Evolutionary conservation across 2,888 invertebrate species (phyloP).

Genomic region (Xestia ashworthii): DNA sequence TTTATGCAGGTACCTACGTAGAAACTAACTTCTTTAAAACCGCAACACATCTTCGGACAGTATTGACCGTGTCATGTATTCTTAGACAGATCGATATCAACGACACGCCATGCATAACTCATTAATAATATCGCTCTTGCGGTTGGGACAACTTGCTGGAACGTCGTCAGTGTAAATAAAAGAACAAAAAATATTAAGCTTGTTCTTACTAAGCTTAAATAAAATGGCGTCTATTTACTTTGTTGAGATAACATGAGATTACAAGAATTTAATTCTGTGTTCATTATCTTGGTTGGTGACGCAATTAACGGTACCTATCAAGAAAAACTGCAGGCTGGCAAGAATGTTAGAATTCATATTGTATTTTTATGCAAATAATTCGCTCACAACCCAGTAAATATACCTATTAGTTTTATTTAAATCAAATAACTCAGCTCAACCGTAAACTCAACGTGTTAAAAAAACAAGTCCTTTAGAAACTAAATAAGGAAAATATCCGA

Average conservation of each 20-base stretch:
- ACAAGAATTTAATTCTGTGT: constrained; percentile 15
- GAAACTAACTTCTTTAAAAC: too few relatives aligned
- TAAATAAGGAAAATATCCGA: constrained; percentile 50
- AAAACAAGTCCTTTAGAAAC: constrained; percentile 36
- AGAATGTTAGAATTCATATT: background rate
- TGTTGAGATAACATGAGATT: constrained; percentile 20
- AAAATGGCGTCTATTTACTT: constrained; percentile 30
- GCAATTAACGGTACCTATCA: constrained; percentile 19
- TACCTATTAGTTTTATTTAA: constrained; percentile 5
- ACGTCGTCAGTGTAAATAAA: constrained; percentile 2
- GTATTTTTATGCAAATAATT: constrained; percentile 22
- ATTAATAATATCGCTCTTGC: constrained; percentile 12
- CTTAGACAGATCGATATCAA: constrained; percentile 24
- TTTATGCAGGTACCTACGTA: too few relatives aligned
- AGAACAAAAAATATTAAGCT: constrained; percentile 24
- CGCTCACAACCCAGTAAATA: background rate
- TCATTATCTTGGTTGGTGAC: constrained; percentile 17
- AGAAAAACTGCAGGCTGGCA: background rate
- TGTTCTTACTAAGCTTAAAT: constrained; percentile 16
- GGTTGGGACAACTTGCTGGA: background rate
- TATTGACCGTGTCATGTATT: constrained; percentile 10
- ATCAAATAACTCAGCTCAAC: constrained; percentile 16
- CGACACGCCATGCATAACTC: background rate
- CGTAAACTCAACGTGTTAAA: constrained; percentile 27
- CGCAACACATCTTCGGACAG: background rate